A percentile compares a stretch with the other conserved stretches of the same genome.
Evolutionary conservation across 2,113 vertebrate species (phyloP).

Genomic region (Myiagra hebetior): DNA sequence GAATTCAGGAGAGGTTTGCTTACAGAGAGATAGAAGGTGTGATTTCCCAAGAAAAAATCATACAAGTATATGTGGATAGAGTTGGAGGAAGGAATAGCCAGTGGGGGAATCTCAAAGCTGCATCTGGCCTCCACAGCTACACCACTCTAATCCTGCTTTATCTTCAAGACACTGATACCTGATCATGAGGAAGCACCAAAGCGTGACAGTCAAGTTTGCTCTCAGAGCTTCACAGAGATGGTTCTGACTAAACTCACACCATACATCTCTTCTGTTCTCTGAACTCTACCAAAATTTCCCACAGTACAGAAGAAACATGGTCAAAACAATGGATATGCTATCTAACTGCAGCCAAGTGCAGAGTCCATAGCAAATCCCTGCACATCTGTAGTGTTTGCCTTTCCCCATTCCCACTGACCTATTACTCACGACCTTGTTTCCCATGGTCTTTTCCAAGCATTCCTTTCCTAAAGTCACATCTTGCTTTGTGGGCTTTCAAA

Average conservation of each 20-base stretch:
- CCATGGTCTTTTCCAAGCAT: background rate
- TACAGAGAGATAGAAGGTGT: background rate
- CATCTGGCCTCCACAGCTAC: background rate
- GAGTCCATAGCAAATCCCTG: background rate
- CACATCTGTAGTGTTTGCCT: background rate
- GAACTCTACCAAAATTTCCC: background rate
- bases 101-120: background rate
- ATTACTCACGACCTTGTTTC: background rate
- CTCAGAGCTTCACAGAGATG: background rate
- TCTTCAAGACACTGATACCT: background rate
- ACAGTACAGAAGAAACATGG: background rate
- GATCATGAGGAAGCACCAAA: background rate
- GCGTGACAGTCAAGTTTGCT: background rate
- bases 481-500: background rate
- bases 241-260: background rate
- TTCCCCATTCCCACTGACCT: background rate
- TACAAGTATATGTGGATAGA: fast-evolving
- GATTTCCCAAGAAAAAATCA: background rate
- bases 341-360: background rate
- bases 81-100: fast-evolving
- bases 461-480: background rate
- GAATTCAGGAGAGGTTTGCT: background rate
- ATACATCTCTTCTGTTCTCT: background rate
- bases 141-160: background rate
- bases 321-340: background rate